Conservation (phyloP, 2,113 vertebrate genomes). For the Pachypanchax playfairii region DNA sequence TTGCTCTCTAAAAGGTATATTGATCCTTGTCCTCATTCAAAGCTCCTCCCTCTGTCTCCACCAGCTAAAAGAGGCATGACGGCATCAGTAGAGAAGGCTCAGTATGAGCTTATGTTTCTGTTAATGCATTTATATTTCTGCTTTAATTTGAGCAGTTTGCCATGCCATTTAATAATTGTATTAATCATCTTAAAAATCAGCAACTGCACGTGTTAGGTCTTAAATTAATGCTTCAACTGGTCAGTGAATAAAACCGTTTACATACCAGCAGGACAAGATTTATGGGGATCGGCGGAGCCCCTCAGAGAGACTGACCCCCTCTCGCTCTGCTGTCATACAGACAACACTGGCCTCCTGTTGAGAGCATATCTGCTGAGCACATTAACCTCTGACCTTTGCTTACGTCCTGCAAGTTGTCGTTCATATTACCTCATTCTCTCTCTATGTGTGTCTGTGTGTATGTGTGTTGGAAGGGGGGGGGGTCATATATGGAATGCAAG, state of each 20-base stretch:
- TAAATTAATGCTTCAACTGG: conserved; percentile 62
- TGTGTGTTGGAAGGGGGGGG: conserved; percentile 39
- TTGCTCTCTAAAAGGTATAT: conserved; percentile 2
- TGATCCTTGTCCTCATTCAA: conserved; percentile 32
- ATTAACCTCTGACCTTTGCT: conserved; percentile 69
- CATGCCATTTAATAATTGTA: not conserved
- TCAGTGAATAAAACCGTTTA: conserved; percentile 77
- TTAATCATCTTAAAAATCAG: conserved; percentile 6
- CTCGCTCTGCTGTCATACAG: conserved; percentile 44
- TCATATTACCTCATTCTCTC: conserved; percentile 81
- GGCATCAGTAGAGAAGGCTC: conserved; percentile 29
- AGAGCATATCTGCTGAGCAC: conserved; percentile 72
- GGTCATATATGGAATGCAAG: conserved; percentile 57
- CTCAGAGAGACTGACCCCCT: conserved; percentile 47
- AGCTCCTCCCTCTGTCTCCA: conserved; percentile 29
- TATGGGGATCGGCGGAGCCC: conserved; percentile 21
- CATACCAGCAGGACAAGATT: conserved; percentile 71
- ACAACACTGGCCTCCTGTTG: conserved; percentile 62
- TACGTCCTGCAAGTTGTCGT: conserved; percentile 56
- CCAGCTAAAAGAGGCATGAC: conserved; percentile 22
- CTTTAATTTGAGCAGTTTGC: not conserved
- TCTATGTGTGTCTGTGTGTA: conserved; percentile 51
- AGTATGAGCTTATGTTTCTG: conserved; percentile 20
- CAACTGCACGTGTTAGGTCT: conserved; percentile 38
- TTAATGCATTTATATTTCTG: not conserved